Conservation (phyloP, 2,888 invertebrate species). For the Ctena decussata region DNA sequence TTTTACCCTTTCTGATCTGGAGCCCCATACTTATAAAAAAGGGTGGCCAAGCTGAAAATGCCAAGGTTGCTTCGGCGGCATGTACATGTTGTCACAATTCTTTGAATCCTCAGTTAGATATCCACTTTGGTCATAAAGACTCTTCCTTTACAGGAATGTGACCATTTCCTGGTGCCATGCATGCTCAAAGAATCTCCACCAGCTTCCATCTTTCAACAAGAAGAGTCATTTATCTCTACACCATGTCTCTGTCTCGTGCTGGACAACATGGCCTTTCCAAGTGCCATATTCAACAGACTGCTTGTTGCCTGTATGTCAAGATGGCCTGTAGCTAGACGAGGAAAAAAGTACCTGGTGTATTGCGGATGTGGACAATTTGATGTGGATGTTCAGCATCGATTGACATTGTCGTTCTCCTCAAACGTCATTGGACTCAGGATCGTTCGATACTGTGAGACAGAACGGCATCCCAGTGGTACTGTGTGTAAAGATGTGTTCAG, state of each 20-base stretch:
- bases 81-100: too few relatives aligned
- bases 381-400: not conserved
- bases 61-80: too few relatives aligned
- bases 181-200: not conserved
- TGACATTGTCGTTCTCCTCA: not conserved
- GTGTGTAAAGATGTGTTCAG: not conserved
- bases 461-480: not conserved
- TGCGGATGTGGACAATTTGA: not conserved
- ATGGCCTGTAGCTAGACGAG: not conserved
- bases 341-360: not conserved
- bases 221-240: not conserved
- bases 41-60: too few relatives aligned
- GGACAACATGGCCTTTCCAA: not conserved
- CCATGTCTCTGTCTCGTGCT: not conserved
- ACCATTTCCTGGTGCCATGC: not conserved
- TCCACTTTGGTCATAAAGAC: too few relatives aligned
- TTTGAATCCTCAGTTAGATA: too few relatives aligned
- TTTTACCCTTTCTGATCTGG: too few relatives aligned
- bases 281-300: not conserved
- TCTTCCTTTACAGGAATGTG: not conserved
- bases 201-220: not conserved
- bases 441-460: not conserved
- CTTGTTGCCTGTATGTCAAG: not conserved
- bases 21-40: too few relatives aligned
- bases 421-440: not conserved